These are phyloP conservation scores for Perizoma flavofasciatum DNA, from an alignment of 2,888 invertebrate genomes.

Conservation along the genomic window DNA sequence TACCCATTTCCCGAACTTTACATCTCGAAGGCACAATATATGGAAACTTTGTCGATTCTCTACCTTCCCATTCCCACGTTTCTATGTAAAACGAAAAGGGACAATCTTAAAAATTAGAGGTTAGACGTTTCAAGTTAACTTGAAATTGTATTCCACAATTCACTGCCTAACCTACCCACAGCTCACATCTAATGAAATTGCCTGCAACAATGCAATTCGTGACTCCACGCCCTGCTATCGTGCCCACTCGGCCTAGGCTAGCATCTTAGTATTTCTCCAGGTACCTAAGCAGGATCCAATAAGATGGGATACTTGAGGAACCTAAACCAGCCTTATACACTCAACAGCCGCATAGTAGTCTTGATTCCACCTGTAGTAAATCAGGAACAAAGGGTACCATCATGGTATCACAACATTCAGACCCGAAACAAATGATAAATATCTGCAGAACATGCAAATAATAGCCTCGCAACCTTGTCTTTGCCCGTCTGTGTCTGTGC, in stretches of 20 bases:
- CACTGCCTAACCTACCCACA: constrained; percentile 18
- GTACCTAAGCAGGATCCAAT: constrained; percentile 6
- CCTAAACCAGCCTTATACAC: not conserved
- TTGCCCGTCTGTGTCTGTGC: too few species aligned
- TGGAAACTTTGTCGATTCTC: too few species aligned
- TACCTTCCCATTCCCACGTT: not conserved
- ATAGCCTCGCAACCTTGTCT: too few species aligned
- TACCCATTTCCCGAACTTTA: not conserved
- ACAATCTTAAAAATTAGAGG: constrained; percentile 3
- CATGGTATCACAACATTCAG: too few species aligned
- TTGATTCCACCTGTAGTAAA: too few species aligned
- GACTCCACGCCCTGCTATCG: constrained; percentile 48
- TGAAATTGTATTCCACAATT: constrained; percentile 29
- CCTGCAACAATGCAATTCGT: constrained; percentile 69
- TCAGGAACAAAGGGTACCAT: too few species aligned
- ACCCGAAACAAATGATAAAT: too few species aligned
- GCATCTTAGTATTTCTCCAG: constrained; percentile 45
- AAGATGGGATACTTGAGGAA: not conserved
- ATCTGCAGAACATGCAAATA: too few species aligned
- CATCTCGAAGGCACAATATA: not conserved
- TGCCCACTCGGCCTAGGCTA: constrained; percentile 48
- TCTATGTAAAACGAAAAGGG: not conserved
- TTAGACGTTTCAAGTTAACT: constrained; percentile 20
- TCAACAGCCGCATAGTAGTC: too few species aligned
- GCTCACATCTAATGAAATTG: constrained; percentile 65